Percentiles rank a stretch among this genome's conserved stretches.
phyloP scores from a whole-genome alignment of 2,888 invertebrate genomes.

The Conops quadrifasciatus region DNA sequence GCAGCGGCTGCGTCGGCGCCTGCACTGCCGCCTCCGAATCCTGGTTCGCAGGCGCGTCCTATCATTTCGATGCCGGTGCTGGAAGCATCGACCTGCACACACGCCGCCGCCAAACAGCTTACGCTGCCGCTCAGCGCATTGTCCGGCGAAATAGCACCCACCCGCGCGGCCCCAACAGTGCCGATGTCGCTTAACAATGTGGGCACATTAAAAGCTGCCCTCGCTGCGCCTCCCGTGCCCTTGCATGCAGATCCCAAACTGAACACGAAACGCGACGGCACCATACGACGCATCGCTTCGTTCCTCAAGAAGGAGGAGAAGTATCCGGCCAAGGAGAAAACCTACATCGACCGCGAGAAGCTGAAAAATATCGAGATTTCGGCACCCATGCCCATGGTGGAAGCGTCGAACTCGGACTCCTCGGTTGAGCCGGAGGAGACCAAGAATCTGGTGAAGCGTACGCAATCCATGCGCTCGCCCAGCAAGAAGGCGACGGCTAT shows the following conservation, averaged over 20 bases:
- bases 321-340: conserved; percentile 71
- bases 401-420: conserved; percentile 58
- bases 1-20: conserved; percentile 58
- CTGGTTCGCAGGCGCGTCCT: conserved; percentile 73
- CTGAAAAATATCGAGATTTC: conserved; percentile 83
- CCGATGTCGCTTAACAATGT: conserved; percentile 31
- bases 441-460: conserved; percentile 71
- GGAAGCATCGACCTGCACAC: conserved; percentile 75
- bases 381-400: conserved; percentile 73
- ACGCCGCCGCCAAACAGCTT: conserved; percentile 59
- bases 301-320: conserved; percentile 75
- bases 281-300: conserved; percentile 78
- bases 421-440: conserved; percentile 66
- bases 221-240: conserved; percentile 68
- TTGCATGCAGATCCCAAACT: conserved; percentile 60
- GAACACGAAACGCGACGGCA: conserved; percentile 70
- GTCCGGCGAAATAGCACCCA: conserved; percentile 46
- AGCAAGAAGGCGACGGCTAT: conserved; percentile 70
- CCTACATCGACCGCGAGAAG: conserved; percentile 75
- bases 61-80: conserved; percentile 84
- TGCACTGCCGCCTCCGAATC: conserved; percentile 73
- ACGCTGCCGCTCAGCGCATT: conserved; percentile 49
- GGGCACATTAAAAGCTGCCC: conserved; percentile 65
- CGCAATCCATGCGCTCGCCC: conserved; percentile 82
- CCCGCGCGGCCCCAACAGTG: conserved; percentile 23